These are phyloP conservation scores for Otis tarda DNA, from an alignment of 2,113 vertebrate genomes.

Conservation along the genomic window DNA sequence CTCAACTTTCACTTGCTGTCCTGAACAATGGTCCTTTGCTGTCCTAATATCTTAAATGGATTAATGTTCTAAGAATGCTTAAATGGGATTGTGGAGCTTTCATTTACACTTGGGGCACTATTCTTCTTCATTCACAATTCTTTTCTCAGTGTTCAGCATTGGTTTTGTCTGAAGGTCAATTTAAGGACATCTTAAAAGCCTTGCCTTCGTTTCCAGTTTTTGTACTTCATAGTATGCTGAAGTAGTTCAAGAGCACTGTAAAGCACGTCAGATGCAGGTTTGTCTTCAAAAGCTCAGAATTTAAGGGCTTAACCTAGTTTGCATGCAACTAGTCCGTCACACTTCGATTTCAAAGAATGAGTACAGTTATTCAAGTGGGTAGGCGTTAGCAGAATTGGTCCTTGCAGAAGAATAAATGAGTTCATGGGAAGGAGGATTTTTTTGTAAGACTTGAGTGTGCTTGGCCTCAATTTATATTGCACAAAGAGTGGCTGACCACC, in stretches of 20 bases:
- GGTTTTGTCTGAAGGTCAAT: background rate
- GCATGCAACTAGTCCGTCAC: background rate
- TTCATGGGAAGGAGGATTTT: background rate
- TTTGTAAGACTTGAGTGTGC: background rate
- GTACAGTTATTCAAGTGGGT: background rate
- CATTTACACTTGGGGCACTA: background rate
- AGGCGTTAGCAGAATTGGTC: background rate
- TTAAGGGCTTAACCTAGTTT: slow-evolving; percentile 32
- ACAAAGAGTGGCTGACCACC: background rate
- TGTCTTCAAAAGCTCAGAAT: slow-evolving; percentile 30
- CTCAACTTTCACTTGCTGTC: slow-evolving; percentile 1
- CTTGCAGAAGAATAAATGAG: background rate
- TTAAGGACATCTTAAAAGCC: background rate
- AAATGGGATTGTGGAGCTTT: slow-evolving; percentile 25
- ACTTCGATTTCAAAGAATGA: slow-evolving; percentile 19
- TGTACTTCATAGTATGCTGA: background rate
- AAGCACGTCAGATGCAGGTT: background rate
- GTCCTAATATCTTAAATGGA: slow-evolving; percentile 39
- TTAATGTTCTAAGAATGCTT: slow-evolving; percentile 48
- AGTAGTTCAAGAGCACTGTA: slow-evolving; percentile 20
- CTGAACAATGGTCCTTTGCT: slow-evolving; percentile 9
- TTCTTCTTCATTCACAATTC: slow-evolving; percentile 28
- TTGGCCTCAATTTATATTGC: background rate
- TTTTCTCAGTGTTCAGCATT: background rate
- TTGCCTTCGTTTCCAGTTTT: background rate